phyloP scores from a whole-genome alignment of 2,113 vertebrate genomes.

The Lophura nycthemera region DNA sequence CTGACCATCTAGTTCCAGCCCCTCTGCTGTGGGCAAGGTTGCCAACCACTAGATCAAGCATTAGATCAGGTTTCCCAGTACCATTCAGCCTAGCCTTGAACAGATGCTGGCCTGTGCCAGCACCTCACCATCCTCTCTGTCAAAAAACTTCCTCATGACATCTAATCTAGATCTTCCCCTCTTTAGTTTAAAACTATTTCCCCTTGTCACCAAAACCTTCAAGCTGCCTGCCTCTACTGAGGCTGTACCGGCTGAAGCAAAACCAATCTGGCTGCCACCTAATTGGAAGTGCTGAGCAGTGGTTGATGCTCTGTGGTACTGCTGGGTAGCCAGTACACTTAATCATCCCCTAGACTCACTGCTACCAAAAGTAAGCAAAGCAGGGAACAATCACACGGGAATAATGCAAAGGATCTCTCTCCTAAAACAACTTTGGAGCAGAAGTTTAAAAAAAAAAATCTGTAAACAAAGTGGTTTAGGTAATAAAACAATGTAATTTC shows the following conservation, averaged over 20 bases:
- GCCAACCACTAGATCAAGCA: no score
- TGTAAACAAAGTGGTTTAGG: neutral
- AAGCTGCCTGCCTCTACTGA: neutral
- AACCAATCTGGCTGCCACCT: neutral
- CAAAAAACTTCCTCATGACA: no score
- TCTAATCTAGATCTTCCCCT: no score
- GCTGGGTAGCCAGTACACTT: neutral
- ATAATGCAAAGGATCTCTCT: neutral
- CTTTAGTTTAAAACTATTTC: no score
- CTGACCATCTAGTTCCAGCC: no score
- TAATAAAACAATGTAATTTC: neutral
- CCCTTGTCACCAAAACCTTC: neutral
- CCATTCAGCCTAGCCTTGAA: no score
- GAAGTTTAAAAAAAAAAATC: neutral
- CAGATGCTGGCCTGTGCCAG: no score
- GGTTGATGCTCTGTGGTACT: rapidly evolving
- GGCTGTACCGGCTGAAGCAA: neutral
- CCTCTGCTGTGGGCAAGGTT: no score
- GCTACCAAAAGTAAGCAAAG: neutral
- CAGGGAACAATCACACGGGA: neutral
- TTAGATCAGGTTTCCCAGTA: no score
- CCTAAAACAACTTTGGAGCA: neutral
- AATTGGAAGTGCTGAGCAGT: rapidly evolving
- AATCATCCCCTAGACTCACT: neutral
- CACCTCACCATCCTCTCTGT: no score